Evolutionary conservation across 2,888 invertebrate species (phyloP), one percentile per base, ranked within the genome.

Genomic region (Erynnis tages): DNA sequence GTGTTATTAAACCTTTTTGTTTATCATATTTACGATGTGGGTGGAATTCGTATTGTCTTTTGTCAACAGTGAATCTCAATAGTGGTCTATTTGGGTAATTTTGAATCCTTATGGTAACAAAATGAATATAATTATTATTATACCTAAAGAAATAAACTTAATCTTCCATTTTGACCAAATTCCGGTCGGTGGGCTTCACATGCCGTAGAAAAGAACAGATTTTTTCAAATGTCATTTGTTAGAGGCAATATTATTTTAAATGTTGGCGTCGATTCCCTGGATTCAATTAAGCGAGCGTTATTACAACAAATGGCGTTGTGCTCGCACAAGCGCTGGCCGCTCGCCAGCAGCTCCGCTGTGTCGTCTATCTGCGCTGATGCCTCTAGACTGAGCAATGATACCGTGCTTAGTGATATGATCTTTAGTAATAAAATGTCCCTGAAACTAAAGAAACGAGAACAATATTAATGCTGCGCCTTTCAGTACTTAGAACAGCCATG

Each of bases 371-470:
- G 57, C 54, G 54, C 59, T 79, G 78, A 82, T 80, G 80, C 76
- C 62, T 63, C 62, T 71, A 73, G 75, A 76, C 72, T 67, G 70
- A 79, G 74, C 79, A 81, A 79, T 80, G 77, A 77, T 75, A 76
- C 71, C 71, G 56, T 64, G 62, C 66, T 58, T 61, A 59, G 45
- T 50, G 58, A 62, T 62, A 60, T 49, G 56, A 21, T 44, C 32
- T 38, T 16, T 41, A 41, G 10, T 50, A 6, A 10, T 11, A 43
- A 11, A 23, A 32, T 21, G 11, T 11, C n/a, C 5, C 14, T n/a
- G 5, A n/a, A 11, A 14, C 19, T 14, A 6, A 4, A 29, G 17
- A 32, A 13, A 32, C 16, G 11, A 7, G 8, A 25, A 4, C 25
- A 6, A 25, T 7, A 25, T 4, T 4, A 6, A 7, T 4, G 6